phyloP scores from a whole-genome alignment of 2,888 invertebrate species.

The Unio delphinus region DNA sequence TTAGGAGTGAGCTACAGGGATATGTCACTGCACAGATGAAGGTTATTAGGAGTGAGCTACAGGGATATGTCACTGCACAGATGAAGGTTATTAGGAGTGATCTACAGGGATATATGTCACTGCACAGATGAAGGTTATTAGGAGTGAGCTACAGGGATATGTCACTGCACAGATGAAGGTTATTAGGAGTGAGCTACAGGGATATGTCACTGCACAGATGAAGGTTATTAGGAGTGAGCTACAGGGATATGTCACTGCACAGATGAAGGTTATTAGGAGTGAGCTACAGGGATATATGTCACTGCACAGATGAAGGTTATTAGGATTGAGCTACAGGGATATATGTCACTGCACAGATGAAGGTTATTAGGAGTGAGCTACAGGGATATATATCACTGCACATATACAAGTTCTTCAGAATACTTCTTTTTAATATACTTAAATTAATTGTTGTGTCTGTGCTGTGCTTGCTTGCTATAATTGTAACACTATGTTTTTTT shows the following conservation, averaged over 20 bases:
- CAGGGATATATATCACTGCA: background rate
- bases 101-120: background rate
- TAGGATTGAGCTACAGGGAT: background rate
- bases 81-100: background rate
- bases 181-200: no score
- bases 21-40: no score
- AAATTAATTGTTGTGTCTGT: background rate
- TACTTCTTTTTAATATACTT: background rate
- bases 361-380: no score
- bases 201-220: background rate
- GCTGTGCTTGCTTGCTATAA: background rate
- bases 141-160: no score
- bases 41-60: no score
- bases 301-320: no score
- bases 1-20: no score
- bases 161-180: no score
- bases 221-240: no score
- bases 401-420: background rate
- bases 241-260: background rate
- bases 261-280: no score
- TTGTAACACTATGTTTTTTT: background rate
- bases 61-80: background rate
- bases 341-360: background rate
- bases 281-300: no score
- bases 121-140: background rate